These are phyloP conservation scores for Acinonyx jubatus DNA, from an alignment of 2,113 vertebrate species.

Conservation along the genomic window DNA sequence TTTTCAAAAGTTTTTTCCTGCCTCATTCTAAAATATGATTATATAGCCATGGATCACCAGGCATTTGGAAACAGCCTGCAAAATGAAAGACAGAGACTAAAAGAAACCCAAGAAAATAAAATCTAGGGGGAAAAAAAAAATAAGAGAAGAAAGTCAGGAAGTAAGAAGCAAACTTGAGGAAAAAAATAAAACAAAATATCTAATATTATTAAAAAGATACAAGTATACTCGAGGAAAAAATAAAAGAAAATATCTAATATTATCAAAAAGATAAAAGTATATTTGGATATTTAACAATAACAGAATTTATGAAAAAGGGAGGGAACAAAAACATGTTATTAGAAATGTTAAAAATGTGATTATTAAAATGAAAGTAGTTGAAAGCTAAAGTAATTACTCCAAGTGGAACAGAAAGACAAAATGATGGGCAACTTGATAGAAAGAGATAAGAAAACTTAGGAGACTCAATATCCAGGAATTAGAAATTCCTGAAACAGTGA, in stretches of 20 bases:
- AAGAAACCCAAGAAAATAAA: not conserved
- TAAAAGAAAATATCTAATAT: not conserved
- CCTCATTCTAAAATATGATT: not conserved
- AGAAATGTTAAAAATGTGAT: not conserved
- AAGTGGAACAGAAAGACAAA: not conserved
- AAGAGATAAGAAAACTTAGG: not conserved
- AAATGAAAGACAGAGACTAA: not conserved
- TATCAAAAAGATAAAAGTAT: not conserved
- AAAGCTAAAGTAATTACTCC: not conserved
- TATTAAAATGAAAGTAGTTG: not conserved
- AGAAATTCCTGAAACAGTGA: not conserved
- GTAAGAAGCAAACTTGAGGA: not conserved
- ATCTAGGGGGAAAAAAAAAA: not conserved
- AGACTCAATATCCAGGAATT: not conserved
- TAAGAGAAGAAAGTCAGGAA: not conserved
- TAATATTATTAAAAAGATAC: not conserved
- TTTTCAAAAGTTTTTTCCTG: not conserved
- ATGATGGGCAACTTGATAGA: not conserved
- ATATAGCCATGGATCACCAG: not conserved
- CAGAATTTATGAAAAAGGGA: not conserved
- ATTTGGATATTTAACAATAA: not conserved
- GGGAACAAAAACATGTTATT: not conserved
- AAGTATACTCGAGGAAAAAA: not conserved
- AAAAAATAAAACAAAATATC: not conserved
- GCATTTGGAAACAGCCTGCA: not conserved